These are phyloP conservation scores for Numenius phaeopus DNA, from an alignment of 2,797 vertebrate genomes.

Conservation along the genomic window DNA sequence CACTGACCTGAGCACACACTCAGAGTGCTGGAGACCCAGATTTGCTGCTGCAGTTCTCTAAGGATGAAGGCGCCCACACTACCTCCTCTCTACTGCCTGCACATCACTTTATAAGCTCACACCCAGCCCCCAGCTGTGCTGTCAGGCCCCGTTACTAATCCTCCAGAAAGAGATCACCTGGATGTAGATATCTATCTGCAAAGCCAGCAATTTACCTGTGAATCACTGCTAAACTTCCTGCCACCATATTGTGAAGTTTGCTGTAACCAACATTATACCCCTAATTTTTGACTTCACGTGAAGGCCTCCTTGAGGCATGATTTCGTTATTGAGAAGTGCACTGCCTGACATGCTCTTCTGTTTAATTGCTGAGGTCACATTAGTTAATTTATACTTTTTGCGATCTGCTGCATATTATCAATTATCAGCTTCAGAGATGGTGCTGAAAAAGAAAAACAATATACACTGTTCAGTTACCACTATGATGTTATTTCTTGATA, in stretches of 20 bases:
- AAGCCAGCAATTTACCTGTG: neutral
- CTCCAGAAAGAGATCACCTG: neutral
- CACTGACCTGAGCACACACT: fast-evolving
- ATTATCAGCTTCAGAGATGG: neutral
- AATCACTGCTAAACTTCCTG: neutral
- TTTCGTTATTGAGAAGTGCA: neutral
- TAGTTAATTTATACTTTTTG: neutral
- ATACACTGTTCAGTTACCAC: neutral
- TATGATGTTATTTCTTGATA: neutral
- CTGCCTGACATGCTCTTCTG: neutral
- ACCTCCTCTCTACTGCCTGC: fast-evolving
- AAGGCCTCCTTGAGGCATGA: neutral
- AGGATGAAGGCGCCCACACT: fast-evolving
- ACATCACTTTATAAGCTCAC: neutral
- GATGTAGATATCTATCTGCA: neutral
- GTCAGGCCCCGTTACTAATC: neutral
- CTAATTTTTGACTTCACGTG: neutral
- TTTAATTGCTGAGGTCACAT: neutral
- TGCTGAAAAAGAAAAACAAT: constrained; percentile 5
- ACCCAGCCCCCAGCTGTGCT: neutral
- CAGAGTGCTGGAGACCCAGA: fast-evolving
- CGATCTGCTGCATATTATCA: neutral
- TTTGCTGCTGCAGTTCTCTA: fast-evolving
- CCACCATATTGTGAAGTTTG: neutral
- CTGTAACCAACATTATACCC: neutral